Evolutionary conservation across 2,113 vertebrate genomes (phyloP).

Genomic region (Amphiprion ocellaris): DNA sequence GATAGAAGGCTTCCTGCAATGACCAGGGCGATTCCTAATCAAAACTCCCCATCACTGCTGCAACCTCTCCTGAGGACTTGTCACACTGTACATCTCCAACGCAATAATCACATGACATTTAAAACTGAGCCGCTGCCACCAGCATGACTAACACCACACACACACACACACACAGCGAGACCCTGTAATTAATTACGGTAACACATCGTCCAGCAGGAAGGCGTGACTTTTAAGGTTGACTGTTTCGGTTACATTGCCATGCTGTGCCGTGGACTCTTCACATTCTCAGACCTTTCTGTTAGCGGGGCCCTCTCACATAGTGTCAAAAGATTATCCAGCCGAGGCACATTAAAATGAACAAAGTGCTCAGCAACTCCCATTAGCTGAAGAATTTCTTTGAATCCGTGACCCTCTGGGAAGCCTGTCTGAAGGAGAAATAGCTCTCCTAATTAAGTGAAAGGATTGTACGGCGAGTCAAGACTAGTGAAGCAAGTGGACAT

Average conservation of each 20-base stretch:
- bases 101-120: conserved; percentile 53
- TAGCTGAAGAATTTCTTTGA: conserved; percentile 67
- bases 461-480: conserved; percentile 48
- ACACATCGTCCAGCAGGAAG: neutral
- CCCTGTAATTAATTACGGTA: conserved; percentile 25
- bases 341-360: conserved; percentile 71
- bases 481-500: conserved; percentile 49
- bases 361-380: conserved; percentile 71
- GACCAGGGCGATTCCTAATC: neutral
- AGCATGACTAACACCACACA: conserved; percentile 11
- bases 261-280: conserved; percentile 26
- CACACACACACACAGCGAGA: neutral
- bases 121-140: conserved; percentile 6
- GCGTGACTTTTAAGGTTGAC: conserved; percentile 46
- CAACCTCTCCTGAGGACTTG: neutral
- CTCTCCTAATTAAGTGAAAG: conserved; percentile 74
- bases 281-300: conserved; percentile 57
- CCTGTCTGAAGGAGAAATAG: conserved; percentile 67
- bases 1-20: neutral
- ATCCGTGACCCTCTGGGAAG: conserved; percentile 64
- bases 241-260: conserved; percentile 2
- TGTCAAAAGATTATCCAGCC: conserved; percentile 67
- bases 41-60: neutral
- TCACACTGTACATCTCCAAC: neutral
- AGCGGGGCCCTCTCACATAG: conserved; percentile 28